phyloP scores from a whole-genome alignment of 1,140 invertebrate species.

The Neodiprion fabricii region DNA sequence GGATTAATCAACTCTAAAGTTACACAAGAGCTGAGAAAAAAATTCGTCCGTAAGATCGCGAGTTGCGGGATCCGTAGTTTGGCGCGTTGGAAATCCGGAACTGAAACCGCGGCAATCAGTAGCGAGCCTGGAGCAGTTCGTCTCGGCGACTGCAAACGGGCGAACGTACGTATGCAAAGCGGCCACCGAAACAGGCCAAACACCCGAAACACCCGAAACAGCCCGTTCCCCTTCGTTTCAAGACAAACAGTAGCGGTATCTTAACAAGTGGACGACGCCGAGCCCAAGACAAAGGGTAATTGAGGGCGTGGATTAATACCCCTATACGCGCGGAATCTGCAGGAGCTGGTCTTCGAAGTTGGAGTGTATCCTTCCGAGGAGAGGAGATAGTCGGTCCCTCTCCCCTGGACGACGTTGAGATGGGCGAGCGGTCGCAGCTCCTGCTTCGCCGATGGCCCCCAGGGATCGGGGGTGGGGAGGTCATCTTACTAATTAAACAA shows the following conservation, averaged over 20 bases:
- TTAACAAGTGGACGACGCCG: conserved; percentile 65
- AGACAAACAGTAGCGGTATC: conserved; percentile 65
- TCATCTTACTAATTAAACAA: conserved; percentile 65
- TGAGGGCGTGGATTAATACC: conserved; percentile 64
- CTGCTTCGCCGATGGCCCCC: conserved; percentile 22
- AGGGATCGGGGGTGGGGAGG: conserved; percentile 44
- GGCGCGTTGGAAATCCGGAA: conserved; percentile 3
- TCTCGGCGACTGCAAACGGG: conserved; percentile 52
- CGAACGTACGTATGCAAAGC: conserved; percentile 61
- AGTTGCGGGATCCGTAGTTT: not conserved
- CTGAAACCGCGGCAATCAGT: conserved; percentile 62
- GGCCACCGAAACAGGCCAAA: conserved; percentile 57
- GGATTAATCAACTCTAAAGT: not conserved
- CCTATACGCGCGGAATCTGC: conserved; percentile 60
- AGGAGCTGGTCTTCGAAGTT: conserved; percentile 46
- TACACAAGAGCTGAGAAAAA: not conserved
- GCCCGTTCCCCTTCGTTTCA: conserved; percentile 40
- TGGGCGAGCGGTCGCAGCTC: conserved; percentile 27
- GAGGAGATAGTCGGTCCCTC: conserved; percentile 19
- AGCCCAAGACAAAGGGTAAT: conserved; percentile 65
- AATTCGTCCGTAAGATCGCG: not conserved
- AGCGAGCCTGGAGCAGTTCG: conserved; percentile 57
- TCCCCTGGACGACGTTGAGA: not conserved
- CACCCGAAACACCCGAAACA: conserved; percentile 22
- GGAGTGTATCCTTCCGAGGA: conserved; percentile 28